A percentile compares a stretch with the other conserved stretches of the same genome.
Conservation (phyloP, 2,888 invertebrate species). For the Suillia variegata region DNA sequence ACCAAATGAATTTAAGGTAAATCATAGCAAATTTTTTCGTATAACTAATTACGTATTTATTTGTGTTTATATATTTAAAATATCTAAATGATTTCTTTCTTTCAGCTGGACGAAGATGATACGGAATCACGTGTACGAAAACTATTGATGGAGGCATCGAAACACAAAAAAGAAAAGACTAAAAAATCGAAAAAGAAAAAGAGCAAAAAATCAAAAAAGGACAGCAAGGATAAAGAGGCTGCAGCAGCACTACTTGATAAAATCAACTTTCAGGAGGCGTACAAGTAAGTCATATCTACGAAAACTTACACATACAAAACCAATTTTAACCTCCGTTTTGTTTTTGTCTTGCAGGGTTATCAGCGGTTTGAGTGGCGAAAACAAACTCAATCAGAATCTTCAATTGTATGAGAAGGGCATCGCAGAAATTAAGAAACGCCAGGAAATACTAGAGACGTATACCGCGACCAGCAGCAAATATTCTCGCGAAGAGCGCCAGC, state of each 20-base stretch:
- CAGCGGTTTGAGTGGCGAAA: constrained; percentile 60
- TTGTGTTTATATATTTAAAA: too few relatives aligned
- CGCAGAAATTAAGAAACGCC: constrained; percentile 51
- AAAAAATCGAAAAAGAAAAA: constrained; percentile 66
- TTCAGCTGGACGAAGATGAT: constrained; percentile 72
- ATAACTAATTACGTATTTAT: not conserved
- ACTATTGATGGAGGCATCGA: constrained; percentile 80
- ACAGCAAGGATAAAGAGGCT: constrained; percentile 63
- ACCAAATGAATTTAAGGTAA: constrained; percentile 33
- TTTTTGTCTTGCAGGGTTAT: constrained; percentile 32
- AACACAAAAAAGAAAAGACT: constrained; percentile 70
- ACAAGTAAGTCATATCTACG: constrained; percentile 68
- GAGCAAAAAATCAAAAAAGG: constrained; percentile 64
- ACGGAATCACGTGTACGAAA: constrained; percentile 87
- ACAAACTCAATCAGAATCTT: constrained; percentile 43
- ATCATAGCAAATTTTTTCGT: not conserved
- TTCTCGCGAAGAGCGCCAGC: constrained; percentile 9
- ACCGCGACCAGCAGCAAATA: constrained; percentile 10
- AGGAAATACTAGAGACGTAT: constrained; percentile 28
- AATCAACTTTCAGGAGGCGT: constrained; percentile 70
- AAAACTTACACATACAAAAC: not conserved
- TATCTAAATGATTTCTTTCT: not conserved
- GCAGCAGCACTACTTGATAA: constrained; percentile 67
- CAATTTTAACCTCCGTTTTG: constrained; percentile 5
- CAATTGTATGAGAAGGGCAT: constrained; percentile 46